A percentile compares a stretch with the other conserved stretches of the same genome.
Evolutionary conservation across 64 coral and sea anemone genomes (phyloP).

Genomic region (Trachythela sp.): DNA sequence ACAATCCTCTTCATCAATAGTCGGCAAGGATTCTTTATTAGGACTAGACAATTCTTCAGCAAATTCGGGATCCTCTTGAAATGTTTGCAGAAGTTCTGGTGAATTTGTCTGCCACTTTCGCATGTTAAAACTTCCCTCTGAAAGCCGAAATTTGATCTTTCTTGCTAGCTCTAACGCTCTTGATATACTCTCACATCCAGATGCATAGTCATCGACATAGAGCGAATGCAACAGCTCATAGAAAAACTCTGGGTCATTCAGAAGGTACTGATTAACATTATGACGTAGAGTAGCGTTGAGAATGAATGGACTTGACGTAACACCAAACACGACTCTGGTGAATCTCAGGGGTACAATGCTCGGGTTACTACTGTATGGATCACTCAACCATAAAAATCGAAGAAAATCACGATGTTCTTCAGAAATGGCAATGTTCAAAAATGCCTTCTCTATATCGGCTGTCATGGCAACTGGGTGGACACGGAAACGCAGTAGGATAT

Average conservation of each 20-base stretch:
- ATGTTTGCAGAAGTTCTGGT: not conserved
- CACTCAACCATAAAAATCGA: not conserved
- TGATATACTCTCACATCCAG: not conserved
- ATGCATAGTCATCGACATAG: not conserved
- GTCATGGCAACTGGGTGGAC: not conserved
- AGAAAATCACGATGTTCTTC: not conserved
- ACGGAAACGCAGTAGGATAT: constrained; percentile 3
- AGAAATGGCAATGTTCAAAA: not conserved
- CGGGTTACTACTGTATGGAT: not conserved
- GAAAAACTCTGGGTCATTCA: not conserved
- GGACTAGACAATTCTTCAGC: not conserved
- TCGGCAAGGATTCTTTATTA: not conserved
- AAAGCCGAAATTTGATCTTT: too few species aligned
- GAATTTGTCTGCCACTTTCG: not conserved
- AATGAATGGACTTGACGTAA: not conserved
- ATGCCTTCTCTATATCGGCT: not conserved
- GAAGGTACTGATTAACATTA: not conserved
- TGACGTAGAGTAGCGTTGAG: not conserved
- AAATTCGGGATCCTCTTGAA: not conserved
- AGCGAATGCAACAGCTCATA: not conserved
- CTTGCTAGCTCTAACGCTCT: too few species aligned
- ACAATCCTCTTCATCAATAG: not conserved
- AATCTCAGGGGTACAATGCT: not conserved
- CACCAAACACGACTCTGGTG: not conserved
- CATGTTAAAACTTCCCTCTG: not conserved